Base-by-base conservation (phyloP, 2,888 invertebrate genomes). In the Volucella zonaria region DNA sequence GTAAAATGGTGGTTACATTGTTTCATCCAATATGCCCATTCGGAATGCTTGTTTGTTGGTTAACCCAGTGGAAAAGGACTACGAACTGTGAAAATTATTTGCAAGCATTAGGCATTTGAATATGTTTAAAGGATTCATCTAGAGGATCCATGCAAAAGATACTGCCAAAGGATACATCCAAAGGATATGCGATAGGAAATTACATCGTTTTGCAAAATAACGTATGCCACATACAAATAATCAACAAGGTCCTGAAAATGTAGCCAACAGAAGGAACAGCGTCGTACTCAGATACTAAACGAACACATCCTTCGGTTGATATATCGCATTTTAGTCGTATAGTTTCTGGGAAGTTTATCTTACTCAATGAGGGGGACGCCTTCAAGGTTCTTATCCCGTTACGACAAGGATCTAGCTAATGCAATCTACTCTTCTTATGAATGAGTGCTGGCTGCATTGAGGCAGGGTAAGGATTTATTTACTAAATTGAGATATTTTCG, bases 121-220 rank as follows among this genome's bases (percentile, higher is more conserved):
- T 64, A 76, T 71, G 62, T 75, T 67, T 52, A 54, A 56, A 70
- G 75, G 80, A 80, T 80, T 6, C 31, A 31, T 31, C 31, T 31
- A 6, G 31, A 31, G 31, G 31, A 31, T 31, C 31, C 31, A 31
- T 31, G 0, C 31, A 31, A 31, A 31, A 31, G 31, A 31, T 31
- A 31, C 31, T 6, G 31, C 31, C 31, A 31, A 31, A 31, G 31
- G 73, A 49, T 64, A 76, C 71, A 56, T 80, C 75, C 47, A 54
- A 56, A 70, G 75, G 80, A 80, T 80, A 80, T 73, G 76, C 68
- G 71, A 81, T 47, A 64, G 62, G 85, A 81, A 85, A 85, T 85
- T 81, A 85, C 85, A 76, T 85, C 52, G 68, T 67, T 85, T 80
- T 75, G 80, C 70, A 83, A 43, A 71, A 47, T 9, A 68, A 38